Evolutionary conservation across 2,888 invertebrate genomes (phyloP).

Genomic region (Exephanes ischioxanthus): DNA sequence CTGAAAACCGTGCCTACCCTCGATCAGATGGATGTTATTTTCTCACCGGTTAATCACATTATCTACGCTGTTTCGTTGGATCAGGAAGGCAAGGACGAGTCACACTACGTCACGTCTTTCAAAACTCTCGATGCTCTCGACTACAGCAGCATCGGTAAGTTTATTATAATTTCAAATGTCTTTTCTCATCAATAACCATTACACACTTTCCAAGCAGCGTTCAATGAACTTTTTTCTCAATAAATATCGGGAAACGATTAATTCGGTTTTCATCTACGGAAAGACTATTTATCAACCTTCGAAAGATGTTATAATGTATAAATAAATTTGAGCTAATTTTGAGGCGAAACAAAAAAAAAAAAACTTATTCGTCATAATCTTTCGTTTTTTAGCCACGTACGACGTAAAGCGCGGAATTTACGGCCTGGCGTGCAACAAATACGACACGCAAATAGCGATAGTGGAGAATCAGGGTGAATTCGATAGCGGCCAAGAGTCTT

Average conservation of each 20-base stretch:
- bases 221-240: too few relatives aligned
- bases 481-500: conserved; percentile 94
- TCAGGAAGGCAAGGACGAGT: conserved; percentile 90
- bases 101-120: conserved; percentile 95
- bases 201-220: background rate
- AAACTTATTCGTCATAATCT: background rate
- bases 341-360: background rate
- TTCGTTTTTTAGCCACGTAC: conserved; percentile 90
- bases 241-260: too few relatives aligned
- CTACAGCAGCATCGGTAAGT: conserved; percentile 95
- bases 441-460: conserved; percentile 94
- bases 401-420: conserved; percentile 97
- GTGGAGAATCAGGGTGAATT: conserved; percentile 96
- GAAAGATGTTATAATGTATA: background rate
- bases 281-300: background rate
- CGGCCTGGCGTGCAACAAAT: conserved; percentile 93
- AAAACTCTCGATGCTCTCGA: conserved; percentile 97
- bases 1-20: conserved; percentile 97
- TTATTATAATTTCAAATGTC: background rate
- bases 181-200: background rate
- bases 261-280: too few relatives aligned
- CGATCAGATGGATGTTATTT: conserved; percentile 95
- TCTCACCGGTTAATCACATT: conserved; percentile 94
- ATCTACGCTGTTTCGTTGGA: conserved; percentile 95
- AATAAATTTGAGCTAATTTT: background rate